A percentile compares a stretch with the other conserved stretches of the same genome.
These are phyloP conservation scores for Melanocharis versteri DNA, from an alignment of 2,113 vertebrate genomes.

Conservation along the genomic window DNA sequence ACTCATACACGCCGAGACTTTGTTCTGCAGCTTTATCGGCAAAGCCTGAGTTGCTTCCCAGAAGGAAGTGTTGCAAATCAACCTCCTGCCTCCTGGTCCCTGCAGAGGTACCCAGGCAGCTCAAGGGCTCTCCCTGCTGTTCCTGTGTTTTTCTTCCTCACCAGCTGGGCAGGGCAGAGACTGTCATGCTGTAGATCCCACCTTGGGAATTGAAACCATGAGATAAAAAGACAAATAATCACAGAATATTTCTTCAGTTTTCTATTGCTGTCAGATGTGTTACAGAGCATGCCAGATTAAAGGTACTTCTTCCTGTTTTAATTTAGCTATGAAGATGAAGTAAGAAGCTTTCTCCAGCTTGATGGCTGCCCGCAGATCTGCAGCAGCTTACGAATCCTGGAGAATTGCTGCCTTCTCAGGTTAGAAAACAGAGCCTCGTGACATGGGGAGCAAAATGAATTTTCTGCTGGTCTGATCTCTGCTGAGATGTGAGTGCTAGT, in stretches of 20 bases:
- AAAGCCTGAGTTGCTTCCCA: not conserved
- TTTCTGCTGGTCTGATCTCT: not conserved
- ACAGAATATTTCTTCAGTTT: not conserved
- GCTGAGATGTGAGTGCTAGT: not conserved
- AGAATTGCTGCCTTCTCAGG: conserved; percentile 47
- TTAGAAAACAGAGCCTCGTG: not conserved
- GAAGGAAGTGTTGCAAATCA: not conserved
- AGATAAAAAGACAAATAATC: not conserved
- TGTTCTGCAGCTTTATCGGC: not conserved
- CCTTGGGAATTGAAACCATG: not conserved
- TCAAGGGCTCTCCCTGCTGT: not conserved
- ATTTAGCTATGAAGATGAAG: conserved; percentile 46
- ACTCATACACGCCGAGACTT: not conserved
- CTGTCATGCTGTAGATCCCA: not conserved
- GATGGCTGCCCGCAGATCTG: not conserved
- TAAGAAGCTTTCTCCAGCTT: not conserved
- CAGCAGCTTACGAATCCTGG: not conserved
- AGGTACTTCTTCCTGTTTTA: not conserved
- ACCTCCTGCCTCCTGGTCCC: not conserved
- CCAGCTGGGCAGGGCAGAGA: not conserved
- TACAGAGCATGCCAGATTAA: not conserved
- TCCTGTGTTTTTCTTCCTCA: not conserved
- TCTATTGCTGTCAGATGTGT: not conserved
- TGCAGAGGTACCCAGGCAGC: not conserved
- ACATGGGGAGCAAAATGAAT: not conserved